Base-by-base conservation (phyloP, 2,113 vertebrate species). In the Pavo muticus region DNA sequence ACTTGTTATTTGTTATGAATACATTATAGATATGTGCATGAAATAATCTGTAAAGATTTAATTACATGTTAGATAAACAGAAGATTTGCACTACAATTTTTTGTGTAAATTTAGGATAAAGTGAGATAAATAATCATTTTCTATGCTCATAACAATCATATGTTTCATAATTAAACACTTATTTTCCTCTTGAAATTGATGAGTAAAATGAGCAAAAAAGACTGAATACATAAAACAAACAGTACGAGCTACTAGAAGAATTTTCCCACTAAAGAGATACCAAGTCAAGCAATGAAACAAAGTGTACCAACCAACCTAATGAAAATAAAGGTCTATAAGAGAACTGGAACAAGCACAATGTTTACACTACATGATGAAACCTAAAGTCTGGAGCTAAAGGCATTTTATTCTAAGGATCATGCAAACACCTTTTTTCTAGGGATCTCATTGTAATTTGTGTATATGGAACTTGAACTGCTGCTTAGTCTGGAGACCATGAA, bases 1-100 rank as follows among this genome's bases (percentile, higher is more conserved):
- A 59, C 81, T 72, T 75, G 67, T 32, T 67, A 83, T 84, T 84
- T 94, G 6, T 81, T 89, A 40, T 93, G 19, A 84, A 88, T 74
- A 60, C 40, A 83, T 90, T 72, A 76, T 14, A 73, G 19, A 67
- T 93, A 71, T 35, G 12, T 77, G 14, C 16, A 93, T 74, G 52
- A 6, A 84, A 67, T 70, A 91, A 80, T 77, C 27, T 84, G 13
- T 71, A 88, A 94, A 71, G 47, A 63, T 75, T 84, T 94, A 87
- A 91, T 92, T 92, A 37, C 16, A 5, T 64, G 6, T 60, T 93
- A 87, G 57, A 87, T 84, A 91, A 94, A 78, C 19, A 84, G 27
- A 87, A 88, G 92, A 89, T 47, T 48, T 94, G 21, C 5, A 29
- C 39, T 50, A 25, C 32, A 74, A 39, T 71, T 89, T 15, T 63